Evolutionary conservation across 2,797 vertebrate species (phyloP).

Genomic region (Loris lydekkerianus): DNA sequence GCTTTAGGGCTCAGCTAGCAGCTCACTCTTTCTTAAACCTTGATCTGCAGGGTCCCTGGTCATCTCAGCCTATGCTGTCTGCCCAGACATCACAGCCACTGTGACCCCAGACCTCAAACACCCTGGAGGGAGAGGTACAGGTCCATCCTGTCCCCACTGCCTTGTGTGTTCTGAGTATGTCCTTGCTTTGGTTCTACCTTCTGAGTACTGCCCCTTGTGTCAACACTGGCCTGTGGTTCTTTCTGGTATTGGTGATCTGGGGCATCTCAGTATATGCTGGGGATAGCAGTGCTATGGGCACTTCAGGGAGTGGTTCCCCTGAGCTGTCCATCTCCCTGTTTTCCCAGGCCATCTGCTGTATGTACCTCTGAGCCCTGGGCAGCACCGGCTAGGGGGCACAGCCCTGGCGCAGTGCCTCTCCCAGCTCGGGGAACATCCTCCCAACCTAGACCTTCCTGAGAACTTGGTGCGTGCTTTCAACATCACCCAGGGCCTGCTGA

Average conservation of each 20-base stretch:
- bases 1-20: rapidly evolving
- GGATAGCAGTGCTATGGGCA: neutral
- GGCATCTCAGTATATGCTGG: neutral
- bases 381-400: slow-evolving; percentile 93
- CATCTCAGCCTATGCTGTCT: slow-evolving; percentile 95
- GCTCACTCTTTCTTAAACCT: neutral
- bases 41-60: slow-evolving; percentile 92
- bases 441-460: slow-evolving; percentile 92
- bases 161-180: neutral
- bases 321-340: neutral
- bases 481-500: slow-evolving; percentile 92
- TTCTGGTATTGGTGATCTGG: neutral
- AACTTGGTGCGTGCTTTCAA: slow-evolving; percentile 91
- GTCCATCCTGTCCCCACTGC: neutral
- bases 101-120: slow-evolving; percentile 96
- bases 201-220: neutral
- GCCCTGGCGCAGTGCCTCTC: slow-evolving; percentile 95
- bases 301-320: neutral
- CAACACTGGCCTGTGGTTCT: neutral
- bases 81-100: slow-evolving; percentile 95
- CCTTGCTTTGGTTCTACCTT: neutral
- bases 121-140: slow-evolving; percentile 91
- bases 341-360: slow-evolving; percentile 92
- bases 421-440: slow-evolving; percentile 93
- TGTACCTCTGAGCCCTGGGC: slow-evolving; percentile 91